Evolutionary conservation across 2,888 invertebrate genomes (phyloP).

Genomic region (Teleogryllus oceanicus): DNA sequence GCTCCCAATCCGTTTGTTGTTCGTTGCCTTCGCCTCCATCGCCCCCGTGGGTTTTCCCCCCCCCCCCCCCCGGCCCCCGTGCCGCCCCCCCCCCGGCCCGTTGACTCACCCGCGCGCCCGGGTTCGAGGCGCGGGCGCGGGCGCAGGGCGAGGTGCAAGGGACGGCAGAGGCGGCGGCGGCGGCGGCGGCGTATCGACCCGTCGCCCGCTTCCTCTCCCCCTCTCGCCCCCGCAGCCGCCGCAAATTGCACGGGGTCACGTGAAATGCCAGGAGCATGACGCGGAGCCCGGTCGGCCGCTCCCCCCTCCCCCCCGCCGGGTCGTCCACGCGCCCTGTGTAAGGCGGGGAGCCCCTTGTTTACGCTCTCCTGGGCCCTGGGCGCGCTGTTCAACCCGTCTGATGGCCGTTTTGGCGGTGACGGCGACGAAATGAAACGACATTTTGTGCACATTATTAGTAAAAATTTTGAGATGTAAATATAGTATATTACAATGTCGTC

Average conservation of each 20-base stretch:
- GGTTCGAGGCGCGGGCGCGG: constrained; percentile 28
- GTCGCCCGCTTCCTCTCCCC: constrained; percentile 28
- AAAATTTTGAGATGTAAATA: too few species aligned
- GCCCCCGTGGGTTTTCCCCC: too few species aligned
- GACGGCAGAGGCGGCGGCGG: constrained; percentile 34
- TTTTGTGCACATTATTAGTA: too few species aligned
- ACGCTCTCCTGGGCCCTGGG: too few species aligned
- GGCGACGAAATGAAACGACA: too few species aligned
- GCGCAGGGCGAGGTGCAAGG: constrained; percentile 35
- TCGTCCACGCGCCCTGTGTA: neutral
- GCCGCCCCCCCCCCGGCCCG: neutral
- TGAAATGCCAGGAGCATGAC: constrained; percentile 19
- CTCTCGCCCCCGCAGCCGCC: constrained; percentile 33
- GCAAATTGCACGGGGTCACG: constrained; percentile 30
- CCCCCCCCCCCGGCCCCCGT: neutral
- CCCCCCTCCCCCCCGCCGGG: neutral
- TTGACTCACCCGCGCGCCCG: neutral
- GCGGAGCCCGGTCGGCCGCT: neutral
- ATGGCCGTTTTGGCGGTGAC: too few species aligned
- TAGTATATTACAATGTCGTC: too few species aligned
- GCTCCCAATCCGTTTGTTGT: too few species aligned
- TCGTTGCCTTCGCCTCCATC: too few species aligned
- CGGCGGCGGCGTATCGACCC: constrained; percentile 29
- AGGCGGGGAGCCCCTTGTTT: neutral
- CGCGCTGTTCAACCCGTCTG: too few species aligned